phyloP scores from a whole-genome alignment of 2,888 invertebrate species.

The Teleogryllus oceanicus region DNA sequence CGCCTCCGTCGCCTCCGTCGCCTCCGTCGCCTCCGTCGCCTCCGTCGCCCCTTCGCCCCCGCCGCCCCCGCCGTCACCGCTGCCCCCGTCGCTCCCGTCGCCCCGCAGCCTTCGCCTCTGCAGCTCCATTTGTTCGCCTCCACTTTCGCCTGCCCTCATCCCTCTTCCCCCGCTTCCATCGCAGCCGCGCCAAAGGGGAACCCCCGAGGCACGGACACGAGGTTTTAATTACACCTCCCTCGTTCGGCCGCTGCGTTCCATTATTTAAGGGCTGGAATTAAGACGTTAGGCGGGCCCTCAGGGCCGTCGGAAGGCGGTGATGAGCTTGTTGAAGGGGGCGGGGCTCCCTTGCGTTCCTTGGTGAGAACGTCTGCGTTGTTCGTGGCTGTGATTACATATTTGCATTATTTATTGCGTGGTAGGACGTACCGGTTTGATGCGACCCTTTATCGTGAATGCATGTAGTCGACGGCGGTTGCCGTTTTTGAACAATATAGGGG shows the following conservation, averaged over 20 bases:
- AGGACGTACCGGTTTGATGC: neutral
- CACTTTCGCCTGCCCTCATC: neutral
- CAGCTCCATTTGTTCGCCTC: neutral
- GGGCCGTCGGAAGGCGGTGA: neutral
- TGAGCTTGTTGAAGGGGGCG: neutral
- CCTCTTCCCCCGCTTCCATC: neutral
- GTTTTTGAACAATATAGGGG: no score
- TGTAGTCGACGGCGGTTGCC: no score
- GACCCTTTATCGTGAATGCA: no score
- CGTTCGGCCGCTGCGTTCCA: neutral
- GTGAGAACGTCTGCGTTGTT: neutral
- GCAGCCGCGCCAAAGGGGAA: neutral
- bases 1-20: no score
- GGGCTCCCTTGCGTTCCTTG: neutral
- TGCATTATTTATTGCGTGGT: neutral
- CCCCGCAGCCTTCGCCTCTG: no score
- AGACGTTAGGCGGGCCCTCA: neutral
- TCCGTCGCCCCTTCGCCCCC: neutral
- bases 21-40: no score
- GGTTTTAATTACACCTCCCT: conserved; percentile 4
- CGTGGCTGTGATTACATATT: neutral
- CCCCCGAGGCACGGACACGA: neutral
- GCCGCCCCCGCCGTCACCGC: no score
- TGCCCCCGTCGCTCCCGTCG: no score
- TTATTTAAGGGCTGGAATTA: neutral